These are phyloP conservation scores for Paraescarpia echinospica DNA, from an alignment of 1,140 invertebrate species.

Conservation along the genomic window DNA sequence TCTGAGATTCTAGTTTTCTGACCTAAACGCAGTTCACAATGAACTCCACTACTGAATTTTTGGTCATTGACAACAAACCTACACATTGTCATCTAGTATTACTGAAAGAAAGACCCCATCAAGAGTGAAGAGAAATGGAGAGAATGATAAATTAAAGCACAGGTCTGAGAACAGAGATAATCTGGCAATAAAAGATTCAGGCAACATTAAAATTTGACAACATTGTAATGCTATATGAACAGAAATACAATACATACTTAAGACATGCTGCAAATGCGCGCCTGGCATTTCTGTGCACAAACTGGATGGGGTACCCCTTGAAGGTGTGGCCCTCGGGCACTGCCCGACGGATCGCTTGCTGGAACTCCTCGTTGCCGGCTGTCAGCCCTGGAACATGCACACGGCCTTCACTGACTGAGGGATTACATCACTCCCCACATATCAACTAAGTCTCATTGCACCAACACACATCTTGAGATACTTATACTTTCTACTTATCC, in stretches of 20 bases:
- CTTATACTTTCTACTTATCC: too few relatives aligned
- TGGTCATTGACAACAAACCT: too few relatives aligned
- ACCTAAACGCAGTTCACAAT: not conserved
- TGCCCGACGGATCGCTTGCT: conserved; percentile 52
- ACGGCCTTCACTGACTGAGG: not conserved
- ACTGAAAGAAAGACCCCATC: too few relatives aligned
- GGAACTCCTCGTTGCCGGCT: conserved; percentile 58
- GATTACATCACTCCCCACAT: too few relatives aligned
- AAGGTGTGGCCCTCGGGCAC: conserved; percentile 60
- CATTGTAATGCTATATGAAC: not conserved
- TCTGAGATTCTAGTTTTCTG: not conserved
- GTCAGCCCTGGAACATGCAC: conserved; percentile 39
- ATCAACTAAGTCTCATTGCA: too few relatives aligned
- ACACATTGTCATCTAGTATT: too few relatives aligned
- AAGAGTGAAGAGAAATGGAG: too few relatives aligned
- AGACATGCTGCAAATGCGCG: conserved; percentile 44
- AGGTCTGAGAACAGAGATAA: not conserved
- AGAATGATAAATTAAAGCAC: not conserved
- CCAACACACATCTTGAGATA: too few relatives aligned
- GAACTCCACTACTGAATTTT: not conserved
- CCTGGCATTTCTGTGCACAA: conserved; percentile 54
- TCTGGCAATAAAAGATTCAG: not conserved
- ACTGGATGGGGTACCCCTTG: conserved; percentile 59
- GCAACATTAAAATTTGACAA: too few relatives aligned
- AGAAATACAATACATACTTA: conserved; percentile 13